Evolutionary conservation across 2,888 invertebrate species (phyloP), one percentile per base, ranked within the genome.

Genomic region (Nesidiocoris tenuis): DNA sequence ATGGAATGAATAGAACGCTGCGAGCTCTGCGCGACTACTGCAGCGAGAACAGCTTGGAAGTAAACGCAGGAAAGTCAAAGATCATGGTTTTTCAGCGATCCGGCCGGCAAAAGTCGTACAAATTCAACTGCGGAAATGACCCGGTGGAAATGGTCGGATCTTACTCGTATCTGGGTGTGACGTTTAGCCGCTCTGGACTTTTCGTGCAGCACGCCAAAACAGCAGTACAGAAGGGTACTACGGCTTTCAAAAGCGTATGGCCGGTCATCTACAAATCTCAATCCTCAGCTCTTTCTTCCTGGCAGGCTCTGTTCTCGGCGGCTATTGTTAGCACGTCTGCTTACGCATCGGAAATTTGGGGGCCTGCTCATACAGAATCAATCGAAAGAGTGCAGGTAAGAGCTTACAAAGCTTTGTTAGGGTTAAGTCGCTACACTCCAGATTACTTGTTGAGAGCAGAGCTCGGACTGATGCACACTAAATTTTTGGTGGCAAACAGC

Each of bases 21-120:
- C 24, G 19, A 7, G 68, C 39, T 7, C 25, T 68, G 63, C 18
- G 61, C n/a, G 57, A 57, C 39, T 68, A 68, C 68, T 68, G 68
- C 57, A 68, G 9, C 55, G 57, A 59, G 18, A 68, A 68, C 55
- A 68, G 5, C 19, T 18, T 68, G 3, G 25, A 18, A 39, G 23
- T 68, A 5, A 68, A 68, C 18, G 25, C 68, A 5, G 57, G 12
- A 12, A 68, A 63, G 39, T 39, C 68, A 66, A 71, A 67, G 21
- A 9, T 74, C 12, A 12, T 39, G 39, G 39, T 39, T 7, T 39
- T 39, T 12, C 39, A 39, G 39, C 39, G 39, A 39, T 39, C 39
- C 39, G 39, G 39, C 12, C 39, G 39, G 39, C 39, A 39, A 12
- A 39, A 39, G 12, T 12, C 3, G 39, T 39, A 39, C 39, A 39